Evolutionary conservation across 2,888 invertebrate genomes (phyloP).

Genomic region (Gastrophysa polygoni): DNA sequence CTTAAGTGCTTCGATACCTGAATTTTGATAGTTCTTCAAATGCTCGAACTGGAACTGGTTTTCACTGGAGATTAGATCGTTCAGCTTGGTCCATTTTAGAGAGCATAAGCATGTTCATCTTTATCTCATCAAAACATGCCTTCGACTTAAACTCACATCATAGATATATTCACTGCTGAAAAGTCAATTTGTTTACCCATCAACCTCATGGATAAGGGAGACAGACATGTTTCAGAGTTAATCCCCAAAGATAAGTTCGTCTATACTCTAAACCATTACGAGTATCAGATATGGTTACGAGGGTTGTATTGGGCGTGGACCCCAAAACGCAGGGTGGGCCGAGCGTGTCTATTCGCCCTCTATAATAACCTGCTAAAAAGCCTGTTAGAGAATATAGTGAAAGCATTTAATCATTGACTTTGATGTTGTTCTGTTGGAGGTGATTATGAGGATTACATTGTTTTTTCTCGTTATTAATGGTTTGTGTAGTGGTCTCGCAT

Average conservation of each 20-base stretch:
- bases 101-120: not conserved
- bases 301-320: constrained; percentile 37
- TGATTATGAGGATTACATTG: constrained; percentile 28
- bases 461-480: constrained; percentile 13
- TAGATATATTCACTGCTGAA: constrained; percentile 9
- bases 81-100: not conserved
- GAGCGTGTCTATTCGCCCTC: constrained; percentile 37
- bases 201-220: constrained; percentile 22
- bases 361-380: constrained; percentile 33
- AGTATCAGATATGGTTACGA: constrained; percentile 35
- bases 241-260: constrained; percentile 25
- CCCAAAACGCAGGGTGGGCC: constrained; percentile 40
- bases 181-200: constrained; percentile 24
- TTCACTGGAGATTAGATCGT: not conserved
- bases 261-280: constrained; percentile 17
- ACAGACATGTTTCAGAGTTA: constrained; percentile 28
- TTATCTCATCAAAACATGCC: not conserved
- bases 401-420: constrained; percentile 27
- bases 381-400: constrained; percentile 25
- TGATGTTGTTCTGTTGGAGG: constrained; percentile 20
- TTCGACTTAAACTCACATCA: not conserved
- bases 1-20: too few species aligned
- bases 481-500: not conserved
- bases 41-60: not conserved
- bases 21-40: too few species aligned